A percentile compares a stretch with the other conserved stretches of the same genome.
phyloP scores from a whole-genome alignment of 1,140 invertebrate species.

The Drosophila obscura region DNA sequence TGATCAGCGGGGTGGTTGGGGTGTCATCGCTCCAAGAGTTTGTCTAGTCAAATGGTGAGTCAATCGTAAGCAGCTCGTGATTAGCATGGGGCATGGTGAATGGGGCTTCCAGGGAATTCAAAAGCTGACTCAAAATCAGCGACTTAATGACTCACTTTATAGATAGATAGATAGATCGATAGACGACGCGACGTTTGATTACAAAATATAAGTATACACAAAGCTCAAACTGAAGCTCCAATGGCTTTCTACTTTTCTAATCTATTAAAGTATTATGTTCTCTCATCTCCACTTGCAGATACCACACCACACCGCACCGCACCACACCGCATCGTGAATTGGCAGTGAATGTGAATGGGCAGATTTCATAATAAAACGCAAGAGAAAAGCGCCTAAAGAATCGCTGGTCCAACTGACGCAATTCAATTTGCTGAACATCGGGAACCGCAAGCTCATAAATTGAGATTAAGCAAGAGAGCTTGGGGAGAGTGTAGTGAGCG shows the following conservation, averaged over 20 bases:
- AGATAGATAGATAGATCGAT: conserved; percentile 44
- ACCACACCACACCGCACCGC: conserved; percentile 9
- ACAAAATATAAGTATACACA: conserved; percentile 31
- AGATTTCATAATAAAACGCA: conserved; percentile 75
- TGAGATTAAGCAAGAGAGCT: conserved; percentile 72
- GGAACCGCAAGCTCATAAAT: conserved; percentile 75
- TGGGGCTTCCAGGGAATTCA: conserved; percentile 48
- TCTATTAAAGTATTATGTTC: conserved; percentile 21
- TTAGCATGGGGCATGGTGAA: conserved; percentile 43
- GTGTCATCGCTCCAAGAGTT: conserved; percentile 33
- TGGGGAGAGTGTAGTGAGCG: too few species aligned
- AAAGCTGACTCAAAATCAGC: conserved; percentile 60
- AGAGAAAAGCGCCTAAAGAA: conserved; percentile 44
- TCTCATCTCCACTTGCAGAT: conserved; percentile 48
- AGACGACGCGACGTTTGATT: conserved; percentile 65
- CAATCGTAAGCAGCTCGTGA: conserved; percentile 39
- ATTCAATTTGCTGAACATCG: conserved; percentile 71
- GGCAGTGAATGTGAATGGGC: conserved; percentile 61
- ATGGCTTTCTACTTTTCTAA: conserved; percentile 54
- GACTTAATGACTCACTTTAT: conserved; percentile 59
- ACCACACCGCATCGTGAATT: conserved; percentile 43
- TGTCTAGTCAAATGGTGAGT: conserved; percentile 45
- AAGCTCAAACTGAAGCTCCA: conserved; percentile 10
- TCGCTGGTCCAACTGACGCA: conserved; percentile 66
- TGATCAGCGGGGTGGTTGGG: neutral